A percentile compares a stretch with the other conserved stretches of the same genome.
Evolutionary conservation across 1,140 invertebrate species (phyloP).

Genomic region (Varroa destructor): DNA sequence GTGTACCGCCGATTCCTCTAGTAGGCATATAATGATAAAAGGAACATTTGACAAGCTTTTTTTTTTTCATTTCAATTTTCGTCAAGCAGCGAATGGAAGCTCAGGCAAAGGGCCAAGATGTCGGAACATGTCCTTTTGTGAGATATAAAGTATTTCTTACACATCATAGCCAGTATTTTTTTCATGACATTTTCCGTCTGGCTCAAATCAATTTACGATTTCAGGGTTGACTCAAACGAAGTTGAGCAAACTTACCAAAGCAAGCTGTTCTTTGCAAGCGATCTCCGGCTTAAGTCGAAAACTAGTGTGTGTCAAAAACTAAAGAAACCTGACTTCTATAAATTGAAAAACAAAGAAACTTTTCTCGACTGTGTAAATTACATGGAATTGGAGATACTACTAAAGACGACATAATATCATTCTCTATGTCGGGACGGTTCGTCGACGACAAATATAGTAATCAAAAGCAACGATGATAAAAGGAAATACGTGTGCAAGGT

Average conservation of each 20-base stretch:
- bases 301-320: too few relatives aligned
- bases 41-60: too few relatives aligned
- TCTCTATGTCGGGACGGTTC: neutral
- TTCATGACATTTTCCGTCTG: neutral
- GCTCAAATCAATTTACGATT: too few relatives aligned
- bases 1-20: too few relatives aligned
- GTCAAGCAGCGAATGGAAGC: neutral
- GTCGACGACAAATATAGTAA: slow-evolving; percentile 11
- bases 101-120: neutral
- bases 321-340: too few relatives aligned
- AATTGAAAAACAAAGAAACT: too few relatives aligned
- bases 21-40: too few relatives aligned
- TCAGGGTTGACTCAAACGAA: too few relatives aligned
- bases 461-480: slow-evolving; percentile 1
- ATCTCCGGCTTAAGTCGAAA: too few relatives aligned
- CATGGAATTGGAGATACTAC: neutral
- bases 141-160: neutral
- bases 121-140: neutral
- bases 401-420: neutral
- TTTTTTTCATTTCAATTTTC: neutral
- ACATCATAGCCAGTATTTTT: neutral
- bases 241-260: too few relatives aligned
- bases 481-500: neutral
- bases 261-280: too few relatives aligned
- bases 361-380: neutral